Evolutionary conservation across 2,888 invertebrate species (phyloP).

Genomic region (Andrena bicolor): DNA sequence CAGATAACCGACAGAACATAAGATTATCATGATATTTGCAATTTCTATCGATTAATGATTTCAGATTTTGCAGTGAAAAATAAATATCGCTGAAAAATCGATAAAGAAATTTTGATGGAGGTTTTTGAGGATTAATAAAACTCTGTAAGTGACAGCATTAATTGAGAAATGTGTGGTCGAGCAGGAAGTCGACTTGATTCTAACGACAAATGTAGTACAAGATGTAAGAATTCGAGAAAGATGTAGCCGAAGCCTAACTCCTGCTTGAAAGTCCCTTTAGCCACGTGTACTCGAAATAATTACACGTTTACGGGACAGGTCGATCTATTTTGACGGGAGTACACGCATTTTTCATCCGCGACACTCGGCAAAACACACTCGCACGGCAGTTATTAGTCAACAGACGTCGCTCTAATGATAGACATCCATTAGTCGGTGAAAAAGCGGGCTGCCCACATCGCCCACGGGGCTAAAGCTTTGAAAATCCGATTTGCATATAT

Average conservation of each 20-base stretch:
- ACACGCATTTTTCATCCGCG: background rate
- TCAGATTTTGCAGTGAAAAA: background rate
- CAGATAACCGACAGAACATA: background rate
- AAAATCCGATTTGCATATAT: slow-evolving; percentile 54
- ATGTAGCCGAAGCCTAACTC: background rate
- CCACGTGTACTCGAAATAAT: slow-evolving; percentile 11
- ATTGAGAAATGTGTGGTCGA: too few relatives aligned
- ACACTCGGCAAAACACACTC: slow-evolving; percentile 1
- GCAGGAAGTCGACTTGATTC: background rate
- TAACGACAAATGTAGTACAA: background rate
- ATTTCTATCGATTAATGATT: background rate
- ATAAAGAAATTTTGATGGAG: background rate
- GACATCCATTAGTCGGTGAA: slow-evolving; percentile 75
- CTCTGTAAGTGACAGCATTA: too few relatives aligned
- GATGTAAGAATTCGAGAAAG: background rate
- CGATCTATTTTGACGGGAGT: background rate
- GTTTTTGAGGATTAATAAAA: too few relatives aligned
- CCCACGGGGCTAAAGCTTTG: slow-evolving; percentile 36
- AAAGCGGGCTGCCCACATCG: slow-evolving; percentile 30
- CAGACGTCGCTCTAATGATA: slow-evolving; percentile 71
- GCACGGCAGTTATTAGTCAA: slow-evolving; percentile 59
- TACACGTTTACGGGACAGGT: background rate
- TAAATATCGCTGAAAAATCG: background rate
- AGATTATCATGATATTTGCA: background rate
- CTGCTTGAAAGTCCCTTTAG: background rate